phyloP scores from a whole-genome alignment of 2,888 invertebrate species.

The Apotomis capreana region DNA sequence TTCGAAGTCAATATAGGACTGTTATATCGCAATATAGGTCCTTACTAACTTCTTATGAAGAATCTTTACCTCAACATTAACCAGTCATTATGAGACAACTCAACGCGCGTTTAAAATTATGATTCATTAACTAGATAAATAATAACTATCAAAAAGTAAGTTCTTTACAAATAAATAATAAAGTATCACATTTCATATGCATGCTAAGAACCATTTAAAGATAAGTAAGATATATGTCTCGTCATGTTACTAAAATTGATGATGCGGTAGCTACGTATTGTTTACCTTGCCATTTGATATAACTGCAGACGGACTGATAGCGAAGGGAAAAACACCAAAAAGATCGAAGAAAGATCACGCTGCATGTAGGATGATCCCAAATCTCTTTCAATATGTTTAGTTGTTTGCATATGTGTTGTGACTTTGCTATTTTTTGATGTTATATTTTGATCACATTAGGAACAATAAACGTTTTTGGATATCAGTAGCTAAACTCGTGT shows the following conservation, averaged over 20 bases:
- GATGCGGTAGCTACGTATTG: background rate
- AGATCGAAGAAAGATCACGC: background rate
- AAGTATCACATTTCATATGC: slow-evolving; percentile 19
- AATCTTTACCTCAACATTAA: background rate
- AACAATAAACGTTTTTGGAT: too few relatives aligned
- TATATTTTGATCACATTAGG: too few relatives aligned
- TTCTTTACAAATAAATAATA: slow-evolving; percentile 18
- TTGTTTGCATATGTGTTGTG: too few relatives aligned
- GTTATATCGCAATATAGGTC: too few relatives aligned
- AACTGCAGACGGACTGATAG: slow-evolving; percentile 16
- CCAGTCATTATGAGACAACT: background rate
- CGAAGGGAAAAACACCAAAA: slow-evolving; percentile 4
- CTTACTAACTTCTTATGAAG: too few relatives aligned
- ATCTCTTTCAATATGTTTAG: too few relatives aligned
- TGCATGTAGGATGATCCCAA: too few relatives aligned
- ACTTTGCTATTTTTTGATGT: too few relatives aligned
- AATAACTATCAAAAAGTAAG: background rate
- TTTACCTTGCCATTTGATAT: slow-evolving; percentile 7
- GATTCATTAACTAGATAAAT: slow-evolving; percentile 11
- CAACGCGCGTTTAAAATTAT: background rate
- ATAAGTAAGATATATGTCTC: slow-evolving; percentile 27
- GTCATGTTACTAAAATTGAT: slow-evolving; percentile 31
- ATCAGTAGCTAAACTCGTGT: too few relatives aligned
- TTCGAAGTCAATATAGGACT: too few relatives aligned
- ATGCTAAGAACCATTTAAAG: slow-evolving; percentile 19